These are phyloP conservation scores for Palloptera scutellata DNA, from an alignment of 2,888 invertebrate species.

Conservation along the genomic window DNA sequence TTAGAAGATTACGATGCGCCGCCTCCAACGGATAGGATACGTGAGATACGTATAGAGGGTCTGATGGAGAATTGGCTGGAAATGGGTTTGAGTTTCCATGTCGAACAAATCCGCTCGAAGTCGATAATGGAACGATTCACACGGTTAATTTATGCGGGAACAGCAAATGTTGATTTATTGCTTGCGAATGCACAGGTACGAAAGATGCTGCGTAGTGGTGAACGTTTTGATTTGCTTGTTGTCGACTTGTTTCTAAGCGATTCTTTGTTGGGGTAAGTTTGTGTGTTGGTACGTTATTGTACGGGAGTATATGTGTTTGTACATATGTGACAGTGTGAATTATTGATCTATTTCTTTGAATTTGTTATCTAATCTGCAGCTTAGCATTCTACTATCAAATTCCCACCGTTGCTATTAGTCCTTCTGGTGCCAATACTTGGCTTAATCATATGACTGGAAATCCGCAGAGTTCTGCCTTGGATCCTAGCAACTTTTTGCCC, in stretches of 20 bases:
- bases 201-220: conserved; percentile 51
- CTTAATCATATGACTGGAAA: conserved; percentile 65
- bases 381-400: conserved; percentile 59
- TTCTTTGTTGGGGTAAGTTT: conserved; percentile 62
- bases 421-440: conserved; percentile 65
- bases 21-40: conserved; percentile 45
- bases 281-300: background rate
- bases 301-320: too few relatives aligned
- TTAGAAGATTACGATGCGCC: conserved; percentile 16
- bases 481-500: conserved; percentile 64
- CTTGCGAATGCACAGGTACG: conserved; percentile 53
- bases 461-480: conserved; percentile 64
- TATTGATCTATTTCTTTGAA: conserved; percentile 9
- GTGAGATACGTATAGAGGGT: conserved; percentile 56
- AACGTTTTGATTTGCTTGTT: conserved; percentile 59
- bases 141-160: conserved; percentile 59
- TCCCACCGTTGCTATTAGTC: conserved; percentile 61
- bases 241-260: conserved; percentile 67
- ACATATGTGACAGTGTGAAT: too few relatives aligned
- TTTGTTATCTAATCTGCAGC: conserved; percentile 46
- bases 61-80: conserved; percentile 59
- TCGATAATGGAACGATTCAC: conserved; percentile 61
- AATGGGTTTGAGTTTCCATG: conserved; percentile 58
- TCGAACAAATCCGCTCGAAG: conserved; percentile 56
- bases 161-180: conserved; percentile 58